Evolutionary conservation across 2,797 vertebrate genomes (phyloP).

Genomic region (Poecilia picta): DNA sequence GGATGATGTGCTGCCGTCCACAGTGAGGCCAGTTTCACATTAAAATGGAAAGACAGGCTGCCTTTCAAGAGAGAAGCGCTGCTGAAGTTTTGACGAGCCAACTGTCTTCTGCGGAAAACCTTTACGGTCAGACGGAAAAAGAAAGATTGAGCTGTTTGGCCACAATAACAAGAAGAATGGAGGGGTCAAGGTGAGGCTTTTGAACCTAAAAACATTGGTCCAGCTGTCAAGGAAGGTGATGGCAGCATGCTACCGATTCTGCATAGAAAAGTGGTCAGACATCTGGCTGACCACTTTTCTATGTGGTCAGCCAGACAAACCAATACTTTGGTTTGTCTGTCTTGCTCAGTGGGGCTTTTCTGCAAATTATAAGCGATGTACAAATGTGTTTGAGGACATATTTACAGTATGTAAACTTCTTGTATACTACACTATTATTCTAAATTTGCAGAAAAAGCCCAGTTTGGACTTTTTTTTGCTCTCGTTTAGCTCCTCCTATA

Average conservation of each 20-base stretch:
- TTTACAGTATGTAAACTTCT: not conserved
- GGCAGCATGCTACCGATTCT: not conserved
- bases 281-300: too few species aligned
- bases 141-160: not conserved
- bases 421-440: not conserved
- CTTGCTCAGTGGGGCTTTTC: not conserved
- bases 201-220: not conserved
- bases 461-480: not conserved
- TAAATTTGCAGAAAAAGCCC: not conserved
- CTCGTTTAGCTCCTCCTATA: not conserved
- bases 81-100: not conserved
- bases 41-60: not conserved
- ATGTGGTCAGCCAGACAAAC: too few species aligned
- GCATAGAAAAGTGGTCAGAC: not conserved
- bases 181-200: not conserved
- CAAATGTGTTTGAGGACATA: not conserved
- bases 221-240: not conserved
- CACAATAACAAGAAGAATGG: not conserved
- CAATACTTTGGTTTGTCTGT: not conserved
- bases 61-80: not conserved
- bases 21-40: not conserved
- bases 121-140: not conserved
- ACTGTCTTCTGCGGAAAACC: not conserved
- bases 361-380: not conserved
- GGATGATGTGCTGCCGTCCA: not conserved